These are phyloP conservation scores for Lasaia peninsularis DNA, from an alignment of 1,140 invertebrate genomes.

Conservation along the genomic window DNA sequence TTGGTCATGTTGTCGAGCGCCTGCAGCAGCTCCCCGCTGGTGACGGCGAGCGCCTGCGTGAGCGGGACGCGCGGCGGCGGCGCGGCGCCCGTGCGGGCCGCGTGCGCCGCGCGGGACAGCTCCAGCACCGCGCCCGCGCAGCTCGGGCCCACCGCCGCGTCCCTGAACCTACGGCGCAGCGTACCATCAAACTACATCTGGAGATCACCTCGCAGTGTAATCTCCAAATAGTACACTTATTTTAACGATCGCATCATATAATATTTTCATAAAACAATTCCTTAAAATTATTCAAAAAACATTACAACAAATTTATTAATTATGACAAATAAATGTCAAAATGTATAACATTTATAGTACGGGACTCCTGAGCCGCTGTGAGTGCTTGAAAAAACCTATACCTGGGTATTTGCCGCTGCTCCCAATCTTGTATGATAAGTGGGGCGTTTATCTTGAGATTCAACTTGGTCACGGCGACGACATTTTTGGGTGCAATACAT, in stretches of 20 bases:
- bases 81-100: slow-evolving; percentile 62
- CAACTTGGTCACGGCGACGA: slow-evolving; percentile 50
- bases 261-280: too few relatives aligned
- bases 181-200: slow-evolving; percentile 79
- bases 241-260: too few relatives aligned
- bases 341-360: too few relatives aligned
- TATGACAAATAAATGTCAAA: slow-evolving; percentile 19
- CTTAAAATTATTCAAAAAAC: too few relatives aligned
- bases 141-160: slow-evolving; percentile 80
- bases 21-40: slow-evolving; percentile 70
- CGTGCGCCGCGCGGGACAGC: slow-evolving; percentile 77
- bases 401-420: slow-evolving; percentile 37
- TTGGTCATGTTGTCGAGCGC: slow-evolving; percentile 56
- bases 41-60: slow-evolving; percentile 76
- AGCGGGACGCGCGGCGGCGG: slow-evolving; percentile 71
- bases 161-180: slow-evolving; percentile 85
- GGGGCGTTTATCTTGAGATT: slow-evolving; percentile 53
- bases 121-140: slow-evolving; percentile 81
- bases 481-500: slow-evolving; percentile 54
- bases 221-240: too few relatives aligned
- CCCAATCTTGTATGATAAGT: slow-evolving; percentile 85
- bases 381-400: slow-evolving; percentile 29
- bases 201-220: too few relatives aligned
- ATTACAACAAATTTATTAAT: slow-evolving; percentile 64
- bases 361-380: slow-evolving; percentile 48